Base-by-base conservation (phyloP, 1,140 invertebrate genomes). In the Bombus ignitus region DNA sequence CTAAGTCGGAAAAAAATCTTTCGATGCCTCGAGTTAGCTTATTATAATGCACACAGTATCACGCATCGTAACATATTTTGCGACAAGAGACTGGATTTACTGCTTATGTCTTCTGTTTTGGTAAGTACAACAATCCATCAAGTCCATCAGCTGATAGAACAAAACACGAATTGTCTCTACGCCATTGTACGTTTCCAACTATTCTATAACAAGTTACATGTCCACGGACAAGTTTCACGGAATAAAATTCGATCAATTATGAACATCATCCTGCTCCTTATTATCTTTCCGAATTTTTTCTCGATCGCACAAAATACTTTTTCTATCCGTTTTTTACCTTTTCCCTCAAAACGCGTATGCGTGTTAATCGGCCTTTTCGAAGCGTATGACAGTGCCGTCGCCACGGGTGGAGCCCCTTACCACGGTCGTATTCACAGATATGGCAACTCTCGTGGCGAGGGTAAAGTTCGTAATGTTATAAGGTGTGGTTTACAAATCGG, bases 121-220 rank as follows among this genome's bases (percentile, higher is more conserved):
- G 84, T 83, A 88, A 89, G 59, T 68, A 73, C 75, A 86, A 87
- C 75, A 5, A 86, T 85, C 74, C 89, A 90, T 89, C 86, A 82
- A 87, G 89, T 83, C 74, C 80, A 91, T 91, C 85, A 91, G 86
- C 91, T 91, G 89, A 91, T 90, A 86, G 32, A 39, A 77, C 65
- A 72, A 89, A 83, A 84, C 80, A 83, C 35, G 32, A 39, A 66
- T 44, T 37, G 73, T 59, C 42, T 85, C 80, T 89, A 90, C 88
- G 89, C 88, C 88, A 88, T 83, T 90, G 88, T n/a, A 39, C 18
- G 80, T 37, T 12, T 47, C 25, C 70, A 10, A 35, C 8, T 35
- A 12, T 22, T 62, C 4, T 59, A 9, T 8, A 35, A 8, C 25
- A 13, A 25, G 3, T 70, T 72, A 42, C 8, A 42, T n/a, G 28